Evolutionary conservation across 2,888 invertebrate species (phyloP).

Genomic region (Nudaria mundana): DNA sequence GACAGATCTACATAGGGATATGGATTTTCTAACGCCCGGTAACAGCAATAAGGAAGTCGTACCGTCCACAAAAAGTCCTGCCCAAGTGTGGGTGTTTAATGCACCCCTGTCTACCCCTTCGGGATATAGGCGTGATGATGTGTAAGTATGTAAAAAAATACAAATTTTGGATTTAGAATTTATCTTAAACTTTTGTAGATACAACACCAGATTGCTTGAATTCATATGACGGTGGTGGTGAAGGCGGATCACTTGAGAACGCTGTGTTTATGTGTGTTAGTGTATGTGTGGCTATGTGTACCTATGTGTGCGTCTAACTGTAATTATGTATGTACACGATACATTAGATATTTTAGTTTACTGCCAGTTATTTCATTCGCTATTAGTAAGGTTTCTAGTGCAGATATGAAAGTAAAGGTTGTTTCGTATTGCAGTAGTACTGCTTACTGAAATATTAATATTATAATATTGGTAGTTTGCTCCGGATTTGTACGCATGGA

Average conservation of each 20-base stretch:
- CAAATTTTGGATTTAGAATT: too few species aligned
- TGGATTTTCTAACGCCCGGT: too few species aligned
- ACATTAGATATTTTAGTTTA: slow-evolving; percentile 39
- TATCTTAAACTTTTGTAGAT: slow-evolving; percentile 31
- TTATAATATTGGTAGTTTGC: too few species aligned
- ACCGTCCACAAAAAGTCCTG: too few species aligned
- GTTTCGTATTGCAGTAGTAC: slow-evolving; percentile 5
- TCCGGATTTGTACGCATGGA: too few species aligned
- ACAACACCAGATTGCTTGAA: slow-evolving; percentile 63
- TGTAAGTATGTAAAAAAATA: too few species aligned
- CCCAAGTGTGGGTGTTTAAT: too few species aligned
- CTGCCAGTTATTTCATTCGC: slow-evolving; percentile 29
- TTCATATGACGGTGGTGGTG: slow-evolving; percentile 63
- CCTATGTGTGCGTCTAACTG: slow-evolving; percentile 31
- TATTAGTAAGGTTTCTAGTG: slow-evolving; percentile 25
- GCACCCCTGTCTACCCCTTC: too few species aligned
- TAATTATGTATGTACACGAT: slow-evolving; percentile 36
- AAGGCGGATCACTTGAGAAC: slow-evolving; percentile 74
- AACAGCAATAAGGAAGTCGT: too few species aligned
- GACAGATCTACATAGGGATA: too few species aligned
- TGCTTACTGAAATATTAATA: too few species aligned
- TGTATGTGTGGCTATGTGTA: slow-evolving; percentile 25
- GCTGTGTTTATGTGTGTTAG: slow-evolving; percentile 39
- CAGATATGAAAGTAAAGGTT: slow-evolving; percentile 16
- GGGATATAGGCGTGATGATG: too few species aligned